A percentile compares a stretch with the other conserved stretches of the same genome.
These are phyloP conservation scores for Micronycteris hirsuta DNA, from an alignment of 2,113 vertebrate genomes.

Conservation along the genomic window DNA sequence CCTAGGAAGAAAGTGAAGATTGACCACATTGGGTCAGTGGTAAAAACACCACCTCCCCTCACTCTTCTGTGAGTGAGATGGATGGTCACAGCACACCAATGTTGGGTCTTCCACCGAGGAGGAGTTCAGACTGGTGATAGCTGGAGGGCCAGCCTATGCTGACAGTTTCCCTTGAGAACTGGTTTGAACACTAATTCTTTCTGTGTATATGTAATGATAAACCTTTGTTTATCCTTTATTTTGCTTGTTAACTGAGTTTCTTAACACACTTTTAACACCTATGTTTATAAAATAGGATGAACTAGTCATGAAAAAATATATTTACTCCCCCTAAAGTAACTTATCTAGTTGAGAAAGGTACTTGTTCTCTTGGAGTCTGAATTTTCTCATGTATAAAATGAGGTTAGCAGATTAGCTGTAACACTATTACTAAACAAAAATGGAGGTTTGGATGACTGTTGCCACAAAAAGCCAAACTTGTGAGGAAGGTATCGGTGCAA, in stretches of 20 bases:
- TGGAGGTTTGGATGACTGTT: too few relatives aligned
- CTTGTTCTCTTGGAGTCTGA: background rate
- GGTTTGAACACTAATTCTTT: background rate
- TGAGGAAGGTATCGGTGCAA: too few relatives aligned
- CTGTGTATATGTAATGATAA: background rate
- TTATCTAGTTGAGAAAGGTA: background rate
- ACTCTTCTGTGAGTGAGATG: background rate
- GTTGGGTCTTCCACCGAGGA: background rate
- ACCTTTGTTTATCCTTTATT: background rate
- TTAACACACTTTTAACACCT: background rate
- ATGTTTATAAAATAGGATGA: background rate
- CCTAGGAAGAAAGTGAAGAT: background rate
- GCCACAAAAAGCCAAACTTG: too few relatives aligned
- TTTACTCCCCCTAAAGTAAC: background rate
- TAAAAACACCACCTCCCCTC: background rate
- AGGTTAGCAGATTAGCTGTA: background rate
- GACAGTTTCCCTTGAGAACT: background rate
- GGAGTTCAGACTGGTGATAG: background rate
- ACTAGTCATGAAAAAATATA: background rate
- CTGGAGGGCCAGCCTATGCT: background rate
- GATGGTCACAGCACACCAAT: background rate
- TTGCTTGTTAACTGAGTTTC: background rate
- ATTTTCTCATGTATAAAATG: background rate
- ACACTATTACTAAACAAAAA: too few relatives aligned
- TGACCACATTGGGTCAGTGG: background rate